These are phyloP conservation scores for Diarsia brunnea DNA, from an alignment of 2,888 invertebrate genomes.

Conservation along the genomic window DNA sequence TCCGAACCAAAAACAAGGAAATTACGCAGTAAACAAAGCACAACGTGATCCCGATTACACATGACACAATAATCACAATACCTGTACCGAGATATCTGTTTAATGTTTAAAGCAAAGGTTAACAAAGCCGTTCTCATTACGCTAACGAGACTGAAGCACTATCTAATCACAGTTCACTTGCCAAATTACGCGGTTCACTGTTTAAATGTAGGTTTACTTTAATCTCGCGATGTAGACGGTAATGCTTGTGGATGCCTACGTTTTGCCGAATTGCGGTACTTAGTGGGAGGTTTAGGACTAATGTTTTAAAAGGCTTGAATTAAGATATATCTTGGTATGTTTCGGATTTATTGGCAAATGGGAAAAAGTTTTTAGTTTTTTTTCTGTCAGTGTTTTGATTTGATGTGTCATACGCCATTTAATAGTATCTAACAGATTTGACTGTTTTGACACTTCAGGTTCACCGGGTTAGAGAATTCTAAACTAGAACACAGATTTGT, in stretches of 20 bases:
- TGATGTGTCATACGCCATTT: background rate
- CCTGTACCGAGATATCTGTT: slow-evolving; percentile 73
- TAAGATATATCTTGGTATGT: slow-evolving; percentile 13
- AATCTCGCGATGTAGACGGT: slow-evolving; percentile 82
- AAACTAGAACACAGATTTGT: slow-evolving; percentile 12
- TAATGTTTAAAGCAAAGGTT: slow-evolving; percentile 82
- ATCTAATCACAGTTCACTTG: slow-evolving; percentile 89
- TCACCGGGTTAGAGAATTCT: background rate
- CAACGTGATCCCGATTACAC: slow-evolving; percentile 52
- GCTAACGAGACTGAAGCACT: slow-evolving; percentile 88
- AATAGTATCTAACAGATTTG: background rate
- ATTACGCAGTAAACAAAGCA: slow-evolving; percentile 42
- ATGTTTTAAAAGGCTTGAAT: slow-evolving; percentile 37
- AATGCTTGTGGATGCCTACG: slow-evolving; percentile 70
- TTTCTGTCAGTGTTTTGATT: background rate
- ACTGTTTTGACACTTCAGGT: background rate
- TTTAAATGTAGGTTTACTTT: slow-evolving; percentile 88
- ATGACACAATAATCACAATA: slow-evolving; percentile 64
- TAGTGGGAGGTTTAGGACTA: slow-evolving; percentile 50
- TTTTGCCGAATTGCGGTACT: slow-evolving; percentile 65
- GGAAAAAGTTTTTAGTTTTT: background rate
- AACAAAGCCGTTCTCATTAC: slow-evolving; percentile 87
- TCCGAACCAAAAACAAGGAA: slow-evolving; percentile 14
- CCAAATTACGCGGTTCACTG: slow-evolving; percentile 88
- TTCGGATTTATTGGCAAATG: slow-evolving; percentile 13